Base-by-base conservation (phyloP, 2,888 invertebrate genomes). In the Hyles lineata region DNA sequence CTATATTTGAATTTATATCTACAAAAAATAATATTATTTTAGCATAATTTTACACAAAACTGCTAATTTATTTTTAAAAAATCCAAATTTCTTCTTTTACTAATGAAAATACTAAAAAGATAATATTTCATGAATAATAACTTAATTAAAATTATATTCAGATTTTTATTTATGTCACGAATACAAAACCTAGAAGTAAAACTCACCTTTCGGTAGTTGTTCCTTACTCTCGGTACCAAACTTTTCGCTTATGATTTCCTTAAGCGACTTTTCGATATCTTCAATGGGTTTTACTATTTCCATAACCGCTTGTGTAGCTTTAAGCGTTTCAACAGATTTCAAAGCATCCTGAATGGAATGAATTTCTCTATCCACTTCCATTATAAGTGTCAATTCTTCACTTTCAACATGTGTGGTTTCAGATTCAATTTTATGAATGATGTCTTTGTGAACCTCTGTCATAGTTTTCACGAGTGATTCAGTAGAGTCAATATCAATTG, bases 401-500 rank as follows among this genome's bases (percentile, higher is more conserved):
- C 81, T 82, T 72, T 86, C 81, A 19, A 91, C 74, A 2, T 75
- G 70, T 25, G 77, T 71, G 52, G 82, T 81, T 59, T 87, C 86
- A 2, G 79, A 78, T 76, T 88, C 82, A 15, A 90, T 83, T 70
- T 89, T 83, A 70, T 91, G 83, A 59, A 88, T 82, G 11, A 93
- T 87, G 76, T 90, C 90, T 83, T 90, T 89, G 73, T 92, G 89
- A 21, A 91, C 87, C 76, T 91, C 90, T 25, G 87, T 83, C 78
- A 92, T 85, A 23, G 87, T 89, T 76, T 91, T 86, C 19, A 92
- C 85, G 60, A 90, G 85, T 5, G 90, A 90, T 80, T 93, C 92
- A 19, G 91, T 89, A 43, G 89, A 86, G 11, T 86, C 83, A 73
- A 90, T 77, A 73, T 91, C 89, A 6, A 89, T 77, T 0, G 91